Conservation (phyloP, 1,140 invertebrate species). For the Sarcophaga bullata region DNA sequence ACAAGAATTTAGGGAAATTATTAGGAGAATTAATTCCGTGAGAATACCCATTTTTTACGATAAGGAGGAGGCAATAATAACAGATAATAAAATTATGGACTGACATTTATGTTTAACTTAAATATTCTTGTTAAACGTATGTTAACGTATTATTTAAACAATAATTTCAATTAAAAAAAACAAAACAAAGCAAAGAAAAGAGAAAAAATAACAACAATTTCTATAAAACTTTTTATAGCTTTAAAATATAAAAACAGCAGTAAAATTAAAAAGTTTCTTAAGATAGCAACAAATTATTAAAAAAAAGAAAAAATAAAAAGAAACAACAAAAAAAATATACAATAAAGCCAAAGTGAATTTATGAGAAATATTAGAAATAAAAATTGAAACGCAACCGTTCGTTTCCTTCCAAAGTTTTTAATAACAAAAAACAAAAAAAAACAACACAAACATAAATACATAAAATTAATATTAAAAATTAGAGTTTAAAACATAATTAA, state of each 20-base stretch:
- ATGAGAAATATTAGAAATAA: not conserved
- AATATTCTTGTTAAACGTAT: not conserved
- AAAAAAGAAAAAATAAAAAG: not conserved
- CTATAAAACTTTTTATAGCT: too few species aligned
- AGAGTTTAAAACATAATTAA: slow-evolving; percentile 16
- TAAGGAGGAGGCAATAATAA: not conserved
- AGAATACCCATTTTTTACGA: too few species aligned
- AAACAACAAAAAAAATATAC: not conserved
- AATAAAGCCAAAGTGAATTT: slow-evolving; percentile 2
- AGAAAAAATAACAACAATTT: too few species aligned
- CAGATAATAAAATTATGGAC: slow-evolving; percentile 24
- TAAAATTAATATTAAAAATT: slow-evolving; percentile 24
- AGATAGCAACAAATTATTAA: not conserved
- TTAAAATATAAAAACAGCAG: too few species aligned
- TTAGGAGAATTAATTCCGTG: too few species aligned
- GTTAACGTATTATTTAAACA: slow-evolving; percentile 22
- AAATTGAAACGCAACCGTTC: slow-evolving; percentile 34
- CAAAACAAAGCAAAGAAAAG: not conserved
- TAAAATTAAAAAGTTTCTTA: not conserved
- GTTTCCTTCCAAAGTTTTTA: slow-evolving; percentile 35
- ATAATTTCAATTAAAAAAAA: not conserved
- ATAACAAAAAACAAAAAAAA: not conserved
- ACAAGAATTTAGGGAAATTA: too few species aligned
- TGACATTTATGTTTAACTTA: not conserved
- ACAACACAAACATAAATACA: not conserved